phyloP scores from a whole-genome alignment of 2,797 vertebrate species.

The Chiroxiphia lanceolata region DNA sequence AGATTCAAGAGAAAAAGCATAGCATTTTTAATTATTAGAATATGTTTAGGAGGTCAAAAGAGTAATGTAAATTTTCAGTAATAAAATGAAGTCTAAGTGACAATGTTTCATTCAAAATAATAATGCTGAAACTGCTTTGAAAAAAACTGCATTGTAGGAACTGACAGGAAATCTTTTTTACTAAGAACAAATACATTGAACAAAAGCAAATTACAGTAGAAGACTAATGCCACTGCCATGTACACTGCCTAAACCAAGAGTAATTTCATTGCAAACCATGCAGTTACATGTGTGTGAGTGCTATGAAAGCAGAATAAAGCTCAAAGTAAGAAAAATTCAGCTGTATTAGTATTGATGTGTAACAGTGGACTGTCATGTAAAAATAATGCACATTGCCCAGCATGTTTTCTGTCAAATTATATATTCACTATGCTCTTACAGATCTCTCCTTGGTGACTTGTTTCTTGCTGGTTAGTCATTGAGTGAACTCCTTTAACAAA shows the following conservation, averaged over 20 bases:
- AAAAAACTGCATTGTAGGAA: background rate
- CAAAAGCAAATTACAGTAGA: background rate
- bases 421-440: background rate
- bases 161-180: background rate
- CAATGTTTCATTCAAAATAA: background rate
- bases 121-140: background rate
- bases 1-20: background rate
- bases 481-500: background rate
- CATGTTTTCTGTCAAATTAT: background rate
- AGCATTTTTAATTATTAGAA: background rate
- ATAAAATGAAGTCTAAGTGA: background rate
- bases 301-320: background rate
- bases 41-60: background rate
- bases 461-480: background rate
- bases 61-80: background rate
- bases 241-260: background rate
- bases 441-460: background rate
- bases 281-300: background rate
- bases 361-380: background rate
- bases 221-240: background rate
- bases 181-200: background rate
- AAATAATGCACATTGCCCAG: background rate
- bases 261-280: background rate
- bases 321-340: background rate
- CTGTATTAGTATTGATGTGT: background rate